A percentile compares a stretch with the other conserved stretches of the same genome.
Evolutionary conservation across 1,140 invertebrate species (phyloP).

Genomic region (Agraylea sexmaculata): DNA sequence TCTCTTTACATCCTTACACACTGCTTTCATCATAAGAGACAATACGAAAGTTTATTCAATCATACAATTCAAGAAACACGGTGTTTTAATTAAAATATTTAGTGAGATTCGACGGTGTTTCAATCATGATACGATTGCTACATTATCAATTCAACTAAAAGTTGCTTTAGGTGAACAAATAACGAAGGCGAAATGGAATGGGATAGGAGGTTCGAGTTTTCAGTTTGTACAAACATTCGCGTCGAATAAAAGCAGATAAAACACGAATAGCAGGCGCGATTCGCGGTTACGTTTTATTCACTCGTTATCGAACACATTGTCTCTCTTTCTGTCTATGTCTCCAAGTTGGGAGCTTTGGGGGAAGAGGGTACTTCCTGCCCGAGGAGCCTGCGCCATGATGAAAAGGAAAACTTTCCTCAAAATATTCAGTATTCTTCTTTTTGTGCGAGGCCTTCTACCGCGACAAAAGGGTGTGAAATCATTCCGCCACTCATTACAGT

Average conservation of each 20-base stretch:
- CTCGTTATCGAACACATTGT: slow-evolving; percentile 21
- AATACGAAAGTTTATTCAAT: too few relatives aligned
- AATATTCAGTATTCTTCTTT: slow-evolving; percentile 19
- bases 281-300: slow-evolving; percentile 20
- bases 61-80: too few relatives aligned
- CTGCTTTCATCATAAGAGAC: too few relatives aligned
- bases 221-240: slow-evolving; percentile 15
- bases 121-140: too few relatives aligned
- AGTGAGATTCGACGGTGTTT: too few relatives aligned
- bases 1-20: too few relatives aligned
- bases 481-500: slow-evolving; percentile 19
- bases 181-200: too few relatives aligned
- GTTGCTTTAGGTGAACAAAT: too few relatives aligned
- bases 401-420: slow-evolving; percentile 20
- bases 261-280: slow-evolving; percentile 17
- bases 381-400: slow-evolving; percentile 8
- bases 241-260: slow-evolving; percentile 20
- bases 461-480: slow-evolving; percentile 15
- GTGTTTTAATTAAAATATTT: too few relatives aligned
- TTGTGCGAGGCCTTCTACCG: neutral
- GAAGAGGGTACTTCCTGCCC: neutral
- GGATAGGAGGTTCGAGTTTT: too few relatives aligned
- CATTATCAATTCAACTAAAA: too few relatives aligned
- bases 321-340: slow-evolving; percentile 15
- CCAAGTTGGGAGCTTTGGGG: slow-evolving; percentile 5